Evolutionary conservation across 2,888 invertebrate genomes (phyloP).

Genomic region (Poecilobothrus nobilitatus): DNA sequence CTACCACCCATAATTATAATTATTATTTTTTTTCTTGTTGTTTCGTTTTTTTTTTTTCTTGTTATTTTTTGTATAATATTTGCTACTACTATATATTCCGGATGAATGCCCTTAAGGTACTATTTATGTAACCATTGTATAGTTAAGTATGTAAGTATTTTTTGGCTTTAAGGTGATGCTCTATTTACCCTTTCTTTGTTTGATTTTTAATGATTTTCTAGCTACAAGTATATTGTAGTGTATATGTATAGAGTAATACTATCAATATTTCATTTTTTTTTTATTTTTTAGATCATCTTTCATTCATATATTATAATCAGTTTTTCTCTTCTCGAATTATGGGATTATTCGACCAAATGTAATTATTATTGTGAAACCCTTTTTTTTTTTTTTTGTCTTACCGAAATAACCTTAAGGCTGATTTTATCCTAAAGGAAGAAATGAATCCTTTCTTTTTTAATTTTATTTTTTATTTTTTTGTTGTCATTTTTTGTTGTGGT

Average conservation of each 20-base stretch:
- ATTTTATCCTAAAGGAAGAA: too few relatives aligned
- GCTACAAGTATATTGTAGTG: too few relatives aligned
- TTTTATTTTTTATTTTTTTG: too few relatives aligned
- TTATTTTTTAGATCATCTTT: neutral
- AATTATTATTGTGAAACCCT: constrained; percentile 30
- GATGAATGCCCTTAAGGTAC: neutral
- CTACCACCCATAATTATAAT: neutral
- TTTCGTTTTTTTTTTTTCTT: neutral
- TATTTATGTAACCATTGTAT: neutral
- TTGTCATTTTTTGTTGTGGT: too few relatives aligned
- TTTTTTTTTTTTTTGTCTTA: neutral
- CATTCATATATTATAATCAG: neutral
- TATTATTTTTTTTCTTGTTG: neutral
- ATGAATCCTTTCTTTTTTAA: neutral
- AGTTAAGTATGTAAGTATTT: neutral
- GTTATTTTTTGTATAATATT: too few relatives aligned
- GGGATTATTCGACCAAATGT: constrained; percentile 44
- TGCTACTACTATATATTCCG: too few relatives aligned
- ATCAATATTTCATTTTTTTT: neutral
- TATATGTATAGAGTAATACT: neutral
- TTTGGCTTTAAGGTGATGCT: too few relatives aligned
- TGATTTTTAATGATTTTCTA: too few relatives aligned
- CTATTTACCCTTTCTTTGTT: too few relatives aligned
- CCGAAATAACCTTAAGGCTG: neutral
- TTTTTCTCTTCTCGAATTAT: constrained; percentile 32